phyloP scores from a whole-genome alignment of 1,140 invertebrate species.

The Aphaenogaster floridana region DNA sequence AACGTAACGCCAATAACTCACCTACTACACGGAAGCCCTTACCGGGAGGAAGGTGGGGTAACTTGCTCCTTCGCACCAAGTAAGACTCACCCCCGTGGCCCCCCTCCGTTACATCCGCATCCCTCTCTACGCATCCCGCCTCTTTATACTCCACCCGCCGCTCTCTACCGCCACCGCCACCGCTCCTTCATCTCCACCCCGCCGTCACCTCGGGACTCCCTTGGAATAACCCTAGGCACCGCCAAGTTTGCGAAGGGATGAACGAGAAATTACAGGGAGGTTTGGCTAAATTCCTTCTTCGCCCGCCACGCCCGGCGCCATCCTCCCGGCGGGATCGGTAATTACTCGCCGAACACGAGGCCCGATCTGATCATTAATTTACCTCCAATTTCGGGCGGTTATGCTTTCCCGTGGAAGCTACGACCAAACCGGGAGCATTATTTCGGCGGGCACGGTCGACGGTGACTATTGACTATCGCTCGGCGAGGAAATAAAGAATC shows the following conservation, averaged over 20 bases:
- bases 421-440: conserved; percentile 27
- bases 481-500: conserved; percentile 33
- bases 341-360: conserved; percentile 75
- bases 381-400: conserved; percentile 72
- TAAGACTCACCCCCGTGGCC: conserved; percentile 11
- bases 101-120: conserved; percentile 29
- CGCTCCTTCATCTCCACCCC: not conserved
- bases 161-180: conserved; percentile 2
- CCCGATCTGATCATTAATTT: conserved; percentile 78
- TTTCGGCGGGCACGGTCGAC: not conserved
- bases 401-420: conserved; percentile 46
- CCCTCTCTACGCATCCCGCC: conserved; percentile 48
- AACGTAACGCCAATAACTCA: conserved; percentile 80
- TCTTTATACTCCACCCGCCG: conserved; percentile 42
- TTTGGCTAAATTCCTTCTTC: conserved; percentile 78
- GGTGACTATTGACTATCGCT: not conserved
- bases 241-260: conserved; percentile 75
- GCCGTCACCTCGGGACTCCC: conserved; percentile 70
- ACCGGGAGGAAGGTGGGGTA: conserved; percentile 57
- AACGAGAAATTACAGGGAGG: conserved; percentile 79
- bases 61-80: conserved; percentile 68
- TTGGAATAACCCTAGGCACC: conserved; percentile 75
- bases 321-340: conserved; percentile 73
- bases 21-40: conserved; percentile 65
- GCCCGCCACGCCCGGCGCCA: conserved; percentile 43